phyloP scores from a whole-genome alignment of 2,113 vertebrate genomes.

The Ictidomys tridecemlineatus region DNA sequence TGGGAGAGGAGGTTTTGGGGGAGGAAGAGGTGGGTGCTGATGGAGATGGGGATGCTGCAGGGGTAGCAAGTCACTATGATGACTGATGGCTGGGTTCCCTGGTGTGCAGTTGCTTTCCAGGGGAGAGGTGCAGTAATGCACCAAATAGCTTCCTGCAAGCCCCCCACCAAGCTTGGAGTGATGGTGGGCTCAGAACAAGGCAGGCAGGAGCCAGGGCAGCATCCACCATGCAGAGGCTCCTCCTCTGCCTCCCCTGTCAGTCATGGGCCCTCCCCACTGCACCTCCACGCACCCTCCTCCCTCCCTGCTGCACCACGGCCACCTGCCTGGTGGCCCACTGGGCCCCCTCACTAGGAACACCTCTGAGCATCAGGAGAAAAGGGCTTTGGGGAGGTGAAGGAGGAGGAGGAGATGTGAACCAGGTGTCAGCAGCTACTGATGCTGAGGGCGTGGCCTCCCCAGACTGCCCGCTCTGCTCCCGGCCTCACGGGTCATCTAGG shows the following conservation, averaged over 20 bases:
- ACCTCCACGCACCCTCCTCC: rapidly evolving
- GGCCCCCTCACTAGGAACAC: neutral
- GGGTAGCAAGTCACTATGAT: neutral
- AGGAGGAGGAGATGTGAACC: neutral
- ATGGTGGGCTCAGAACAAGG: neutral
- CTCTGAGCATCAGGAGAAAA: neutral
- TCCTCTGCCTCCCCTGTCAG: neutral
- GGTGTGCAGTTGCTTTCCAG: no score
- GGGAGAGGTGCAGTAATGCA: neutral
- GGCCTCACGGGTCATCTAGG: no score
- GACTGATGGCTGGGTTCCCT: neutral
- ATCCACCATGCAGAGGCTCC: no score
- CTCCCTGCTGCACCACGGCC: neutral
- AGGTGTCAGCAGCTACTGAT: rapidly evolving
- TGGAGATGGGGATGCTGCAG: rapidly evolving
- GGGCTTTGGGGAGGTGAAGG: neutral
- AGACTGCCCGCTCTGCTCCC: neutral
- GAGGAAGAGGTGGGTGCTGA: no score
- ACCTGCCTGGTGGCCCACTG: neutral
- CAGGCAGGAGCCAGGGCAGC: neutral
- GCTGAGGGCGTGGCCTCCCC: no score
- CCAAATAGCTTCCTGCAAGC: neutral
- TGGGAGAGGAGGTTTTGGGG: no score
- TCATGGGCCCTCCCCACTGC: no score
- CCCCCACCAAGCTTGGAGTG: neutral